Evolutionary conservation across 2,113 vertebrate species (phyloP), one percentile per base, ranked within the genome.

Genomic region (Tetrax tetrax): DNA sequence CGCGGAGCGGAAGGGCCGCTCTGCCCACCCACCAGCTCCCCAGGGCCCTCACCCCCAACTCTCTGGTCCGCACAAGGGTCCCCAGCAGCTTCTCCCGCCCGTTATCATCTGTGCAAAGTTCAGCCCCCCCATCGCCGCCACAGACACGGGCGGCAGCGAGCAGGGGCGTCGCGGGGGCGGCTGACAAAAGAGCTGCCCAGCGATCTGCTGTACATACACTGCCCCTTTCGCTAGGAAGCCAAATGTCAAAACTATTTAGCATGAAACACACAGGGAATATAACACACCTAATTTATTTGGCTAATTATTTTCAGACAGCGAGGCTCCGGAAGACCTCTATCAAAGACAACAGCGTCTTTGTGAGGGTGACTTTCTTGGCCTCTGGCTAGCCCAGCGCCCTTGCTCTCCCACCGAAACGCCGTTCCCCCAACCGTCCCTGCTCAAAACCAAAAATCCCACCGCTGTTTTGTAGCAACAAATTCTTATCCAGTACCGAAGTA

Each of bases 281-380:
- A 76, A 71, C 25, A 53, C 70, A 84, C 48, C 72, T 77, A 56
- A 92, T 87, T 87, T 75, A 74, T 75, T 53, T 91, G 65, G 70
- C 57, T 87, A 81, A 89, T 78, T 87, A 78, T 64, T 89, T 87
- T 87, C 87, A 95, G 84, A 38, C 50, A 89, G 64, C 4, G 3
- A 72, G 74, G 65, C 65, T 94, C 81, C 4, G 0, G 87, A 95
- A 95, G 66, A 63, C 37, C 45, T 74, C 72, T 50, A 43, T n/a
- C 72, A 64, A 79, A 85, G 74, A 90, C 91, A 96, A 89, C 22
- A 56, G 66, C 66, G 28, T 50, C 66, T 90, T 91, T 82, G 87
- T 93, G 25, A 48, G 4, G 1, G 12, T 37, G 33, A 41, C 51
- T 74, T 31, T 53, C 37, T 5, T 12, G 54, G 89, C 76, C 86